phyloP scores from a whole-genome alignment of 2,113 vertebrate genomes.

The Podarcis raffonei region DNA sequence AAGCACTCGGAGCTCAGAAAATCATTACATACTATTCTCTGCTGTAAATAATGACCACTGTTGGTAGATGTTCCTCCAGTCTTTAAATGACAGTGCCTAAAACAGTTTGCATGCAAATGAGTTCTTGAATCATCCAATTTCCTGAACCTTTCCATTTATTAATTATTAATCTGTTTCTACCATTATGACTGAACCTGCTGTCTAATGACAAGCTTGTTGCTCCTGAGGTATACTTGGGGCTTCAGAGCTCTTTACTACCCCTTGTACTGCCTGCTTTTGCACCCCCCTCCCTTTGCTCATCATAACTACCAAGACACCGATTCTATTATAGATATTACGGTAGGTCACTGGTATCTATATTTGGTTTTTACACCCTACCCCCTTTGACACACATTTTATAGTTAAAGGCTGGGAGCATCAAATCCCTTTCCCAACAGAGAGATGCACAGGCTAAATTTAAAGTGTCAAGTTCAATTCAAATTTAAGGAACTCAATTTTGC shows the following conservation, averaged over 20 bases:
- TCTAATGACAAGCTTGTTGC: not conserved
- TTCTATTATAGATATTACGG: not conserved
- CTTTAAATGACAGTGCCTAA: conserved; percentile 31
- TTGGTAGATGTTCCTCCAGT: not conserved
- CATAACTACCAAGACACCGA: not conserved
- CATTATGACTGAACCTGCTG: fast-evolving
- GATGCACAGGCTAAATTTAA: not conserved
- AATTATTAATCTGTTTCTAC: not conserved
- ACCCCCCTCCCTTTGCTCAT: not conserved
- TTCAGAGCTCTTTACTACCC: not conserved
- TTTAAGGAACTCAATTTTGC: not conserved
- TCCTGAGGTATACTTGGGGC: not conserved
- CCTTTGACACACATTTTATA: not conserved
- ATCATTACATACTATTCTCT: not conserved
- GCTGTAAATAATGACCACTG: conserved; percentile 21
- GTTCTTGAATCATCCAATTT: conserved; percentile 31
- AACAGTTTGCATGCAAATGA: conserved; percentile 32
- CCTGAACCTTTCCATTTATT: not conserved
- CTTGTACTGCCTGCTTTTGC: not conserved
- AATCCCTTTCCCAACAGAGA: not conserved
- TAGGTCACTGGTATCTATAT: not conserved
- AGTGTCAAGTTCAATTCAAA: not conserved
- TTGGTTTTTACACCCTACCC: not conserved
- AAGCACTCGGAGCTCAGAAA: conserved; percentile 1
- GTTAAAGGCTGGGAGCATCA: not conserved